Conservation (phyloP, 2,888 invertebrate genomes). For the Nymphalis c-album region DNA sequence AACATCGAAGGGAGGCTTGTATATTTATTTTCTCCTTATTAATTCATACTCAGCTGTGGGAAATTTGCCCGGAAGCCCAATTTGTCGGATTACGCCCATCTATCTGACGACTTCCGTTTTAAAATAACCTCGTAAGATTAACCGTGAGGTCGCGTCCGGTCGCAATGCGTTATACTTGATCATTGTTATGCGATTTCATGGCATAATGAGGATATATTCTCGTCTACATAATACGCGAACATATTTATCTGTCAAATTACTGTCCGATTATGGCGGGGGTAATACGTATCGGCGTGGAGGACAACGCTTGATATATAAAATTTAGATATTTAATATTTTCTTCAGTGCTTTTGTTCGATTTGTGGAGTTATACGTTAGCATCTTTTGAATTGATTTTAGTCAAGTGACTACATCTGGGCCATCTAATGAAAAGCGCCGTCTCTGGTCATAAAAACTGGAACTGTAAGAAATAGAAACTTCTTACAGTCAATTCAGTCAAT, state of each 20-base stretch:
- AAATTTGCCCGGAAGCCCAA: constrained; percentile 61
- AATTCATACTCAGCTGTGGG: constrained; percentile 23
- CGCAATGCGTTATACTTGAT: constrained; percentile 4
- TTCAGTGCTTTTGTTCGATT: background rate
- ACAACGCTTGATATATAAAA: background rate
- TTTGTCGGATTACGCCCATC: constrained; percentile 70
- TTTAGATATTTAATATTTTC: too few relatives aligned
- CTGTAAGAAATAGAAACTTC: too few relatives aligned
- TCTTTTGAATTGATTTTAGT: too few relatives aligned
- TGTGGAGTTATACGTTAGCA: too few relatives aligned
- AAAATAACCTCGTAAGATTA: constrained; percentile 45
- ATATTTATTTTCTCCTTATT: background rate
- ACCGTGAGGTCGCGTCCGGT: constrained; percentile 43
- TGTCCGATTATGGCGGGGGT: constrained; percentile 5
- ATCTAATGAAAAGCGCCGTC: too few relatives aligned
- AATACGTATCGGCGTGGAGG: background rate
- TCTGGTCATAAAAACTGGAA: too few relatives aligned
- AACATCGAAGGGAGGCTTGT: background rate
- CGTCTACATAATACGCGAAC: background rate
- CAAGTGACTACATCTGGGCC: too few relatives aligned
- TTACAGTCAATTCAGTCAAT: too few relatives aligned
- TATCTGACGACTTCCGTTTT: constrained; percentile 63
- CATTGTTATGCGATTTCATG: constrained; percentile 12
- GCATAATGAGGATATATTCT: constrained; percentile 4
- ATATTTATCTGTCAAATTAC: constrained; percentile 26